Evolutionary conservation across 1,140 invertebrate species (phyloP), one percentile per base, ranked within the genome.

Genomic region (Chymomyza costata): DNA sequence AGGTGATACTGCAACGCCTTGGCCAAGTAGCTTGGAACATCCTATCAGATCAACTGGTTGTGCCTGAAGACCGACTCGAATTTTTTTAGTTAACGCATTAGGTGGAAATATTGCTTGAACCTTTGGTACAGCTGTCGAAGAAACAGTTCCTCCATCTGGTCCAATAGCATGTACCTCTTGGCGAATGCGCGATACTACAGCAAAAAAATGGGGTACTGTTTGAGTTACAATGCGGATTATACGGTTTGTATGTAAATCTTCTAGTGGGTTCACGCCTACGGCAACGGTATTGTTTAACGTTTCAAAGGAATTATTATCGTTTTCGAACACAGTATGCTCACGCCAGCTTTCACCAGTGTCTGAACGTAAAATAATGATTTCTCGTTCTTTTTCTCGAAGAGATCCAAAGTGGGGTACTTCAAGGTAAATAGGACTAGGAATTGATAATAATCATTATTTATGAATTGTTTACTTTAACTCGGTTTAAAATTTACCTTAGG

Each of bases 341-440:
- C 96, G 90, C 98, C 98, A 99, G 6, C 93, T 95, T 74, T 99
- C 96, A 1, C 98, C 98, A 82, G 99, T 98, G 83, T 99, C 97
- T 21, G 96, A 98, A 35, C 97, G 90, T 1, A 99, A 87, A 51
- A 99, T 96, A 11, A 99, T 94, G 17, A 99, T 98, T 88, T 99
- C 98, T 21, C 98, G 90, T 85, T 99, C 98, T 71, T 95, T 95
- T 3, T 95, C 96, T 32, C 95, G 90, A 0, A 99, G 89, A 0
- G 97, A 97, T 0, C 97, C 98, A 87, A 99, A 99, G 87, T 99
- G 98, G 1, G 98, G 98, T 21, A 99, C 94, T 88, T 99, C 97
- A 39, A 99, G 91, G 40, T 99, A 93, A n/a, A 99, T 96, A 1
- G 97, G 97, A 37, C 83, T 85, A 14, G 11, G 6, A 21, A 37